Base-by-base conservation (phyloP, 2,113 vertebrate species). In the Lamprotornis superbus region DNA sequence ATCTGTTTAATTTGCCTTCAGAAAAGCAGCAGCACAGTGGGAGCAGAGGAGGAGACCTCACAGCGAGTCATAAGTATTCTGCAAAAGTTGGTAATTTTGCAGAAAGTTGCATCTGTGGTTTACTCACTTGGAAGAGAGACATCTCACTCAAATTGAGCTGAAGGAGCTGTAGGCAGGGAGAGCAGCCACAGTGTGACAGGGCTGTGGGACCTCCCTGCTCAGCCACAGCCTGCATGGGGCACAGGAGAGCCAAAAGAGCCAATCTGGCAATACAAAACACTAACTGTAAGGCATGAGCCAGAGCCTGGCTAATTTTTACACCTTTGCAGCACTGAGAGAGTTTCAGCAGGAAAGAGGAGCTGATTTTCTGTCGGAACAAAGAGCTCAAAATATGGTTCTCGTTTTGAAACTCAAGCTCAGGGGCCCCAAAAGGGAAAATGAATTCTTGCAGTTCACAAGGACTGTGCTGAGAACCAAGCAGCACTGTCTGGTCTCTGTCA, bases 1-100 rank as follows among this genome's bases (percentile, higher is more conserved):
- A 84, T 89, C 79, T 84, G 85, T 93, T 94, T 83, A 90, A 94
- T 90, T 91, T 89, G 80, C 85, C 70, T 78, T 77, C 68, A 75
- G 78, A 87, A 80, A 94, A 91, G 59, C 81, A 90, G 79, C 75
- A 83, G 63, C 59, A 60, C 55, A 89, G 90, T 56, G 73, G 42
- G 91, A 94, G 35, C 0, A 1, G 84, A 88, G 88, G 78, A 93
- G 70, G 79, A 94, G 76, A 78, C 83, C 75, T 92, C 0, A 0
- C 11, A 59, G 65, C 28, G 79, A 93, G 71, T 60, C 64, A 2
- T 35, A 59, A 78, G 37, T 15, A 44, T 30, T 68, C 40, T 5
- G 5, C 30, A 56, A 12, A 88, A 90, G 80, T 89, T 65, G 52
- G 44, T 89, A 87, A 84, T 87, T 71, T 24, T 40, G 76, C 40